Evolutionary conservation across 2,113 vertebrate genomes (phyloP).

Genomic region (Atlantisia rogersi): DNA sequence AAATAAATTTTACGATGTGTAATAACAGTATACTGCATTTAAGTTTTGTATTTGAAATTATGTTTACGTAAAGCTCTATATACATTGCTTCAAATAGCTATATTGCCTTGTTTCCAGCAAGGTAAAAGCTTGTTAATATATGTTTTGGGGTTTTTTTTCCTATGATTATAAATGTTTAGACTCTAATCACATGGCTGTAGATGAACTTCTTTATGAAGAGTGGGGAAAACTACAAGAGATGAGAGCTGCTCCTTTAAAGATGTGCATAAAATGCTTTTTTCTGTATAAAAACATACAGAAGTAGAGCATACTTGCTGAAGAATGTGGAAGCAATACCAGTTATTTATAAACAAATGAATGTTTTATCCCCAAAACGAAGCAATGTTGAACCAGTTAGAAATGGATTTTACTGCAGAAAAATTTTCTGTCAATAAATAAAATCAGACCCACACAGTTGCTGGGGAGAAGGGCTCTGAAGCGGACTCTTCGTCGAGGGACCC

Average conservation of each 20-base stretch:
- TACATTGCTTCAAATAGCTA: background rate
- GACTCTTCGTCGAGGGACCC: too few species aligned
- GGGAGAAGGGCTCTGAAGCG: too few species aligned
- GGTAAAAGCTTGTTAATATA: background rate
- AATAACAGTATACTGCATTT: background rate
- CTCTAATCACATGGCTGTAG: background rate
- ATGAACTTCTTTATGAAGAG: background rate
- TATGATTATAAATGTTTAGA: background rate
- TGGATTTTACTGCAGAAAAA: background rate
- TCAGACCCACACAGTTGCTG: background rate
- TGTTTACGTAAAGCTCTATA: background rate
- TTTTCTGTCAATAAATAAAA: background rate
- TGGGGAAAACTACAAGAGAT: background rate
- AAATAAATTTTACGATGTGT: background rate
- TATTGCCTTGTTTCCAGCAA: background rate
- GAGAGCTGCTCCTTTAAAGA: background rate
- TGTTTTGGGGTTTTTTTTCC: background rate
- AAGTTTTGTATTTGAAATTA: background rate
- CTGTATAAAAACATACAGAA: background rate
- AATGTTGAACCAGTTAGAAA: background rate
- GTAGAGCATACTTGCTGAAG: background rate
- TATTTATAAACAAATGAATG: background rate
- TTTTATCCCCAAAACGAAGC: background rate
- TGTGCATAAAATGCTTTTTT: background rate
- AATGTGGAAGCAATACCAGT: background rate